Conservation (phyloP, 1,140 invertebrate genomes). For the Megalonaias nervosa region DNA sequence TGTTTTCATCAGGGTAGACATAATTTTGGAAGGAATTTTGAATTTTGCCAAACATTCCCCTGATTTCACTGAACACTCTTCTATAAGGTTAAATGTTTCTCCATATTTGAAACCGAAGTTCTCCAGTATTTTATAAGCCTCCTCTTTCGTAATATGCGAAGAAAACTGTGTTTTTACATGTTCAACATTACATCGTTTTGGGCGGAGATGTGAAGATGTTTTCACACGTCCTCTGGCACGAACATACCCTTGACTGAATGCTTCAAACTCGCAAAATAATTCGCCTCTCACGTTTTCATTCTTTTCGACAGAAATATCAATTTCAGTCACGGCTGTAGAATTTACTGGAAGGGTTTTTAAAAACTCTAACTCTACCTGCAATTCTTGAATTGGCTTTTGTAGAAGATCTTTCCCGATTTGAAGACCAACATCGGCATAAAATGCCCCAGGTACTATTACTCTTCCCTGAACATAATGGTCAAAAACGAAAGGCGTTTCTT, state of each 20-base stretch:
- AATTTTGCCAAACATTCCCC: slow-evolving; percentile 3
- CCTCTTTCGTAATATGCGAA: not conserved
- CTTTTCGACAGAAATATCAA: slow-evolving; percentile 1
- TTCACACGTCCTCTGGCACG: not conserved
- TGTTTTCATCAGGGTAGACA: not conserved
- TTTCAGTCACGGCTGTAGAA: not conserved
- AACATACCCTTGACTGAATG: slow-evolving; percentile 19
- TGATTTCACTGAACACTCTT: slow-evolving; percentile 2
- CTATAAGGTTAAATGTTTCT: not conserved
- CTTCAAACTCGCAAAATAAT: not conserved
- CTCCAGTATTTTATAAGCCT: slow-evolving; percentile 16
- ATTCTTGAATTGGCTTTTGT: not conserved
- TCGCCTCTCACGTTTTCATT: not conserved
- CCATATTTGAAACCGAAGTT: slow-evolving; percentile 23
- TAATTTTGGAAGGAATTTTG: not conserved
- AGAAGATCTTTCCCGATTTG: slow-evolving; percentile 12
- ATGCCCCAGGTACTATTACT: slow-evolving; percentile 27
- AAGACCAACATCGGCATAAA: slow-evolving; percentile 29
- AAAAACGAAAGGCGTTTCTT: slow-evolving; percentile 27
- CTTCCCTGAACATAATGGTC: slow-evolving; percentile 19
- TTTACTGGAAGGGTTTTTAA: slow-evolving; percentile 8
- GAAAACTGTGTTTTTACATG: not conserved
- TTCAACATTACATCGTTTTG: slow-evolving; percentile 4
- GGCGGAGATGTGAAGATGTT: not conserved
- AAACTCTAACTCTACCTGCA: slow-evolving; percentile 17